phyloP scores from a whole-genome alignment of 2,797 vertebrate genomes.

The Lepidocolaptes lacrymiger region DNA sequence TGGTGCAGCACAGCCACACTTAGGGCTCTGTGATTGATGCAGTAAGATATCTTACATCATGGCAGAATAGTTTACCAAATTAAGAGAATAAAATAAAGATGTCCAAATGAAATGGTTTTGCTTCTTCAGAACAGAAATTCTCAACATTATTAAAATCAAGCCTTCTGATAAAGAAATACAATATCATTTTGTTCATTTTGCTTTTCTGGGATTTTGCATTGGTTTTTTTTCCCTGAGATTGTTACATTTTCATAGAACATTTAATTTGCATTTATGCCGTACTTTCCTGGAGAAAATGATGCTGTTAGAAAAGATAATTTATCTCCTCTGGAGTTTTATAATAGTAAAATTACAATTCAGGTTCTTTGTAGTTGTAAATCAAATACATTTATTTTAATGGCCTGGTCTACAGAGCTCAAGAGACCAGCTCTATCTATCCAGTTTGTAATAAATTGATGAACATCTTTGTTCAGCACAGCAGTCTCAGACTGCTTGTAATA shows the following conservation, averaged over 20 bases:
- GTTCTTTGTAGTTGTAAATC: neutral
- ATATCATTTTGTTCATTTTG: neutral
- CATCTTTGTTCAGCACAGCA: neutral
- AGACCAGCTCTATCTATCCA: neutral
- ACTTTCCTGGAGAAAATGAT: neutral
- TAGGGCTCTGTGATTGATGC: neutral
- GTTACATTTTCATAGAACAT: neutral
- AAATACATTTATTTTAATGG: neutral
- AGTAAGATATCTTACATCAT: accelerated
- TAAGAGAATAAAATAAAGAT: neutral
- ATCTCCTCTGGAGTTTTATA: neutral
- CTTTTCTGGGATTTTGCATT: neutral
- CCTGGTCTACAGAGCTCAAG: neutral
- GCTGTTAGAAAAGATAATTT: neutral
- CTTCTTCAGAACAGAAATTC: neutral
- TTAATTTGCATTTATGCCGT: neutral
- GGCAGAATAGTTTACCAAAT: neutral
- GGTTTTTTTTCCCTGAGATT: neutral
- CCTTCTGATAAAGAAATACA: neutral
- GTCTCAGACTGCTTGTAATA: neutral
- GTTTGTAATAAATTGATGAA: neutral
- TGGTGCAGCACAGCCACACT: neutral
- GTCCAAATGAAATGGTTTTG: neutral
- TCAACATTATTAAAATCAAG: neutral
- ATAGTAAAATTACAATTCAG: neutral